Conservation (phyloP, 1,140 invertebrate genomes). For the Microplitis demolitor region DNA sequence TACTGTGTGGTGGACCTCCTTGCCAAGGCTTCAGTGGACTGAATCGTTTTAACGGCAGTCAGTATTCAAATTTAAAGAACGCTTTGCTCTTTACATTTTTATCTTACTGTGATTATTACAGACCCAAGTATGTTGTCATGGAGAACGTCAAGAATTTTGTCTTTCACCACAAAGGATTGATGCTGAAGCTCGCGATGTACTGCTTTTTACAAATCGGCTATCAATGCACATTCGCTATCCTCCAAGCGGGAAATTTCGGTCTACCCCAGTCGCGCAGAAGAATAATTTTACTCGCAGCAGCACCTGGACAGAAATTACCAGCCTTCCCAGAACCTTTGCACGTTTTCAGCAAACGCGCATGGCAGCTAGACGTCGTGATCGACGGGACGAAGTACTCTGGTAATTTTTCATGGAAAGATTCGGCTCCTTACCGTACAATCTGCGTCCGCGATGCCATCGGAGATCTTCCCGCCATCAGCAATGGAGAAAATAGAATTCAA, state of each 20-base stretch:
- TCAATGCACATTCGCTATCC: constrained; percentile 83
- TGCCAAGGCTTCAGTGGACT: constrained; percentile 91
- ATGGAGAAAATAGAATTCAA: constrained; percentile 73
- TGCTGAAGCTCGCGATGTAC: constrained; percentile 79
- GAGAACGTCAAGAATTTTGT: constrained; percentile 91
- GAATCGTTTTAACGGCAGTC: constrained; percentile 87
- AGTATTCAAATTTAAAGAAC: constrained; percentile 89
- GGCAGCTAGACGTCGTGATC: constrained; percentile 73
- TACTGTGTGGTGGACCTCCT: constrained; percentile 87
- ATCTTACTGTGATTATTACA: constrained; percentile 86
- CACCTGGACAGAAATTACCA: constrained; percentile 80
- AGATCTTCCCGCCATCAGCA: constrained; percentile 79
- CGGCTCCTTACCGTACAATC: constrained; percentile 75
- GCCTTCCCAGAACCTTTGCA: constrained; percentile 81
- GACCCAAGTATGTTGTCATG: constrained; percentile 83
- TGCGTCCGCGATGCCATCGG: constrained; percentile 83
- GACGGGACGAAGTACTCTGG: constrained; percentile 69
- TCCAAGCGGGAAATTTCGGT: constrained; percentile 88
- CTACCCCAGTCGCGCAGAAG: constrained; percentile 82
- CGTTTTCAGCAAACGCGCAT: constrained; percentile 76
- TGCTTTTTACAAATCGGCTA: constrained; percentile 85
- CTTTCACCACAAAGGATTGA: constrained; percentile 78
- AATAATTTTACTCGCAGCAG: constrained; percentile 82
- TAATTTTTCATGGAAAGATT: constrained; percentile 64
- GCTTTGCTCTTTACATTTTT: constrained; percentile 84